Evolutionary conservation across 2,113 vertebrate species (phyloP), one percentile per base, ranked within the genome.

Genomic region (Forbesichthys agassizii): DNA sequence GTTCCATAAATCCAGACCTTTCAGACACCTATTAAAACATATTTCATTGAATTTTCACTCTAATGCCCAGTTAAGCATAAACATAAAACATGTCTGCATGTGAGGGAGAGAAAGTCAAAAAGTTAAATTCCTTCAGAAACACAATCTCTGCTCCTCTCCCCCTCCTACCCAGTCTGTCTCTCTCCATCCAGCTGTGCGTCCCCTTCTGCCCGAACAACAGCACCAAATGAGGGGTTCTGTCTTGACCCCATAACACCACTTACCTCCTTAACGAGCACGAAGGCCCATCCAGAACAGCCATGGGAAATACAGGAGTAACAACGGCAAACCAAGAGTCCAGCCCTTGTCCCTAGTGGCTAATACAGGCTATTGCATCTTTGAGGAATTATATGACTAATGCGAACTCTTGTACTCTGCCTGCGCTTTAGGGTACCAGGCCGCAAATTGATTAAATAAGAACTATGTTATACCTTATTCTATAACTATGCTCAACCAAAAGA

Each of bases 171-270:
- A 11, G 4, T 14, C 49, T 42, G 49, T 9, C 46, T 59, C 66
- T 42, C 53, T 67, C 62, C 20, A 33, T 70, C 69, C 79, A 86
- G 73, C 74, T 82, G 88, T 79, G 75, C 56, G 59, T 80, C 65
- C 61, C 47, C 18, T 72, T 71, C 66, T 54, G 60, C 85, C 88
- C 87, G 81, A 78, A 74, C 36, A 47, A 70, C 47, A 42, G 69
- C 75, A 63, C 68, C 67, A 84, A 88, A 89, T 89, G 78, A 89
- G 33, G 47, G 81, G 86, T 90, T 87, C 63, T 79, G 73, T 70
- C 56, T 42, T 8, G 7, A 64, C 78, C 71, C 71, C 60, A 16
- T 16, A 90, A 65, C 79, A 83, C 66, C 18, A 3, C 70, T 85
- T 88, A 78, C 78, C 74, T 72, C 58, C 51, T 64, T 69, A 83